A percentile compares a stretch with the other conserved stretches of the same genome.
These are phyloP conservation scores for Drosophila prosaltans DNA, from an alignment of 1,140 invertebrate species.

Conservation along the genomic window DNA sequence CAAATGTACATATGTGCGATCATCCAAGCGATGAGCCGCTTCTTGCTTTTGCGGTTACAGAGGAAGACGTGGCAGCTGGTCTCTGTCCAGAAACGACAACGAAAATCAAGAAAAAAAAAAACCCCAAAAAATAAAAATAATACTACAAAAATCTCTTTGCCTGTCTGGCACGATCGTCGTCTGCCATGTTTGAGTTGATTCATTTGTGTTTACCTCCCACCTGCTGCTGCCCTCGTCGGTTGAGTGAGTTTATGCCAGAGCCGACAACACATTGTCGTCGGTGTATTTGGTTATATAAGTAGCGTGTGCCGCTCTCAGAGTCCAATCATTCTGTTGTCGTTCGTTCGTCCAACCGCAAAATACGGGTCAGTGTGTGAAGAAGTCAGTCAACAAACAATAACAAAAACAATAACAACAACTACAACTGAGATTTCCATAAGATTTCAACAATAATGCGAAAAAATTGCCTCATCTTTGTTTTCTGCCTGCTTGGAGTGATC, in stretches of 20 bases:
- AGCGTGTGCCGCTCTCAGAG: slow-evolving; percentile 65
- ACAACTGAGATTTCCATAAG: background rate
- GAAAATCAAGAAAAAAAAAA: background rate
- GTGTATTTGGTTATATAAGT: slow-evolving; percentile 71
- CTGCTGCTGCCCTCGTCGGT: slow-evolving; percentile 60
- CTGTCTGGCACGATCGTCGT: slow-evolving; percentile 54
- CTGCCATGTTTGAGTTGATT: slow-evolving; percentile 63
- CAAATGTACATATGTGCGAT: slow-evolving; percentile 14
- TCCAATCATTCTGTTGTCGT: slow-evolving; percentile 66
- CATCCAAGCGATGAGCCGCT: slow-evolving; percentile 25
- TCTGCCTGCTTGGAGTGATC: slow-evolving; percentile 42
- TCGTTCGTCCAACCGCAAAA: slow-evolving; percentile 59
- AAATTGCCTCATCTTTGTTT: slow-evolving; percentile 58
- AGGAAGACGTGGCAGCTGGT: background rate
- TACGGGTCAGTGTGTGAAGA: slow-evolving; percentile 71
- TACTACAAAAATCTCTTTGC: slow-evolving; percentile 17
- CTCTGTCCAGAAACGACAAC: background rate
- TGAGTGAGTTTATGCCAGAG: slow-evolving; percentile 56
- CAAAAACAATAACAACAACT: slow-evolving; percentile 14
- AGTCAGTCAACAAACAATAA: slow-evolving; percentile 7
- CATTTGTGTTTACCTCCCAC: slow-evolving; percentile 57
- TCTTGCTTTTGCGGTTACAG: slow-evolving; percentile 32
- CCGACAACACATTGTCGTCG: slow-evolving; percentile 33
- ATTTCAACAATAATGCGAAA: slow-evolving; percentile 55
- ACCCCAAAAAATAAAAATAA: slow-evolving; percentile 13